Percentiles rank a stretch among this genome's conserved stretches.
Evolutionary conservation across 2,888 invertebrate species (phyloP).

Genomic region (Nymphalis urticae): DNA sequence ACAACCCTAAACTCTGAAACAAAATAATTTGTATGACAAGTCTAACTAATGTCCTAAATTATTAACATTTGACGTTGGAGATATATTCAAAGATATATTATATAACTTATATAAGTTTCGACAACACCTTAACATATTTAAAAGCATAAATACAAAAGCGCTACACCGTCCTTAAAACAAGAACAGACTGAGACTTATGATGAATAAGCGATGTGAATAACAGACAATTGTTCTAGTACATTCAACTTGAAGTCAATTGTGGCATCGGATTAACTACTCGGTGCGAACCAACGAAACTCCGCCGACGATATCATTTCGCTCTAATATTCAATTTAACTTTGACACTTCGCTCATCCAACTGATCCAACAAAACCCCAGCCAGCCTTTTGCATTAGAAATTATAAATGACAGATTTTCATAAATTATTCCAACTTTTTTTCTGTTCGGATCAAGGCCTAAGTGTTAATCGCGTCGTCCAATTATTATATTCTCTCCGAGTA

Average conservation of each 20-base stretch:
- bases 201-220: conserved; percentile 67
- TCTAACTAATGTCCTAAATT: too few species aligned
- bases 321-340: conserved; percentile 82
- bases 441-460: conserved; percentile 12
- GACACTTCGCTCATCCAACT: conserved; percentile 75
- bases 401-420: conserved; percentile 41
- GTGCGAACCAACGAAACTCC: conserved; percentile 67
- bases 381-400: conserved; percentile 62
- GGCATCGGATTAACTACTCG: conserved; percentile 79
- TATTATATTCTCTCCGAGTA: neutral
- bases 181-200: conserved; percentile 53
- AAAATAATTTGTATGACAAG: too few species aligned
- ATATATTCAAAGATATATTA: neutral
- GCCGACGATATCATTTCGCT: conserved; percentile 72
- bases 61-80: neutral
- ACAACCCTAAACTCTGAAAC: too few species aligned
- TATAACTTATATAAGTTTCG: neutral
- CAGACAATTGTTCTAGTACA: conserved; percentile 67
- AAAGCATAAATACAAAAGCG: neutral
- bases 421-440: conserved; percentile 23
- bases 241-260: conserved; percentile 73
- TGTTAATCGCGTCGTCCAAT: conserved; percentile 1
- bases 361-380: conserved; percentile 70
- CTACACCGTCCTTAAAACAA: conserved; percentile 38
- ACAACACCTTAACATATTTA: conserved; percentile 10